Conservation (phyloP, 2,113 vertebrate genomes). For the Dipodomys ordii region DNA sequence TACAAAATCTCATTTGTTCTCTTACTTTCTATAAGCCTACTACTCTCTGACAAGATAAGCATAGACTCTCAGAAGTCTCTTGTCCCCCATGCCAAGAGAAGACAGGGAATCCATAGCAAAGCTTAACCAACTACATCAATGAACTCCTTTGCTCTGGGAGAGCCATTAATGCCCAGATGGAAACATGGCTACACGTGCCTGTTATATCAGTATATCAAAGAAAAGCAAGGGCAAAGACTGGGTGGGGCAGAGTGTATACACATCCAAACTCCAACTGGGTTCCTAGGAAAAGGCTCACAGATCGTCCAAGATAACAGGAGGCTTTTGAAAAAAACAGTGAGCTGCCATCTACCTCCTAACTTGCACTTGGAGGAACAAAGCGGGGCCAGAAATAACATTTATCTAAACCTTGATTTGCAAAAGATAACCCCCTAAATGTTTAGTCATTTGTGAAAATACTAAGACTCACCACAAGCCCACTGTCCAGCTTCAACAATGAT, state of each 20-base stretch:
- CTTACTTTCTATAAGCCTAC: background rate
- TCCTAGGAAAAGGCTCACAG: background rate
- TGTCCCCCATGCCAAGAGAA: background rate
- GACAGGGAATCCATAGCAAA: background rate
- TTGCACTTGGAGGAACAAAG: background rate
- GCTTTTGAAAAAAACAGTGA: no score
- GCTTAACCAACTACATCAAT: background rate
- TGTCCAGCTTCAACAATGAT: background rate
- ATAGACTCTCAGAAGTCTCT: background rate
- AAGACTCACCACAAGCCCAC: background rate
- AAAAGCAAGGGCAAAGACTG: background rate
- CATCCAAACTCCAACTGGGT: background rate
- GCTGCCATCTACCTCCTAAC: background rate
- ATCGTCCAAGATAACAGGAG: background rate
- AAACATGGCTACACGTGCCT: background rate
- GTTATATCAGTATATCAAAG: conserved; percentile 34
- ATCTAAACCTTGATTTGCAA: background rate
- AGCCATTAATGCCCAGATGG: background rate
- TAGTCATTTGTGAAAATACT: background rate
- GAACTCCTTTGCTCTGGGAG: background rate
- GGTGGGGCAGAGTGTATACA: background rate
- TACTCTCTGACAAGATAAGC: background rate
- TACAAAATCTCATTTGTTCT: background rate
- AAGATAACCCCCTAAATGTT: background rate
- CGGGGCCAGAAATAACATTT: background rate